phyloP scores from a whole-genome alignment of 2,888 invertebrate species.

The Cheilosia grossa region DNA sequence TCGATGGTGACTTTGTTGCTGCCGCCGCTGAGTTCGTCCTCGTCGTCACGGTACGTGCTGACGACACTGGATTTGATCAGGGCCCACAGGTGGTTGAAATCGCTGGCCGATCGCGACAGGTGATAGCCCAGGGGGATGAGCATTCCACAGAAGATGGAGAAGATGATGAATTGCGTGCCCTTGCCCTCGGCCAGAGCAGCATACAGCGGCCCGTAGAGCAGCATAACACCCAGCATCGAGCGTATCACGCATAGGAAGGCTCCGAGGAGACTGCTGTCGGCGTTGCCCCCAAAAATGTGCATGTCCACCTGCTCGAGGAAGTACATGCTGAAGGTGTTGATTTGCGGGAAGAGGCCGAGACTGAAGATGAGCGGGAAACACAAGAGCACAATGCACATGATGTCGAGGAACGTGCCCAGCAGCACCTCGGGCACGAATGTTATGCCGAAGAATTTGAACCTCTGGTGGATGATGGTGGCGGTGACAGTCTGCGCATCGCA shows the following conservation, averaged over 20 bases:
- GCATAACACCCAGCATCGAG: slow-evolving; percentile 90
- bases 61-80: slow-evolving; percentile 90
- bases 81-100: slow-evolving; percentile 95
- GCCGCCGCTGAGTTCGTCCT: slow-evolving; percentile 82
- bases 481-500: slow-evolving; percentile 76
- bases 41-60: slow-evolving; percentile 89
- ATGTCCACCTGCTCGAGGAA: slow-evolving; percentile 97
- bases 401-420: slow-evolving; percentile 88
- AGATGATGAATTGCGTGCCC: slow-evolving; percentile 94
- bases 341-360: slow-evolving; percentile 97
- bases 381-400: slow-evolving; percentile 91
- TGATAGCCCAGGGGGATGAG: slow-evolving; percentile 95
- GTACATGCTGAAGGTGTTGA: slow-evolving; percentile 98
- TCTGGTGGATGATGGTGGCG: slow-evolving; percentile 64
- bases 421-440: slow-evolving; percentile 85
- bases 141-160: slow-evolving; percentile 96
- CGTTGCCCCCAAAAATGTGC: slow-evolving; percentile 95
- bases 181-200: slow-evolving; percentile 93
- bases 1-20: slow-evolving; percentile 44
- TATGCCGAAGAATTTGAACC: slow-evolving; percentile 80
- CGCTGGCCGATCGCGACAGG: slow-evolving; percentile 95
- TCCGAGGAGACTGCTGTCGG: slow-evolving; percentile 90
- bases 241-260: slow-evolving; percentile 92
- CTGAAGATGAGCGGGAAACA: slow-evolving; percentile 97
- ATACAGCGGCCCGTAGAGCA: slow-evolving; percentile 94